Base-by-base conservation (phyloP, 2,888 invertebrate species). In the Norana najaformis region DNA sequence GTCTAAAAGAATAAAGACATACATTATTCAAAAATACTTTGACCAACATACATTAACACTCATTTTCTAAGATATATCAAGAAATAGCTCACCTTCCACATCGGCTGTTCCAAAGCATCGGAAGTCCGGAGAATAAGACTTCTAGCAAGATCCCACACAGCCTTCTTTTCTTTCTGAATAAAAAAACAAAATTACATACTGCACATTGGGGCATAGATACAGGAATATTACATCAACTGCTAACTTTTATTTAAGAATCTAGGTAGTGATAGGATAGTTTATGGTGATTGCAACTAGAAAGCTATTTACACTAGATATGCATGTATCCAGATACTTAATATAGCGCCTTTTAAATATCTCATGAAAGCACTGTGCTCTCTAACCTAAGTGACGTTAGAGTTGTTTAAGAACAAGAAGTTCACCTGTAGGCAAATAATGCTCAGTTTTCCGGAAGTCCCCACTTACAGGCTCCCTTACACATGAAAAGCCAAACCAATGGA, bases 121-220 rank as follows among this genome's bases (percentile, higher is more conserved):
- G 97, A 97, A 89, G 98, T 98, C 95, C 98, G 98, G 41, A 97
- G 95, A 39, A 99, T 96, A 89, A 99, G 96, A 93, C 99, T 98
- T 94, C 97, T 97, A 85, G 99, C 98, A 90, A 99, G 96, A 90
- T 96, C 96, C 95, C 97, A 98, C 0, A 98, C 97, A 94, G 98
- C 97, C 95, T 98, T 98, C 93, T 97, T 97, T 92, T 97, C 97
- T 0, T 97, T 96, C 95, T 98, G 92, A 85, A 53, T 36, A 37
- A 34, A 85, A n/a, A 37, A 85, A 37, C 35, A 85, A 13, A 20
- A 18, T 16, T 53, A 53, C 23, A 18, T 53, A 53, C 23, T 53
- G 23, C 16, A 53, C 16, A 53, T 53, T 53, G 16, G 18, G 23
- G 16, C 16, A 16, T n/a, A n/a, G n/a, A n/a, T n/a, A n/a, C n/a